Percentiles rank a stretch among this genome's conserved stretches.
Conservation (phyloP, 2,797 vertebrate species). For the Distichodus sexfasciatus region DNA sequence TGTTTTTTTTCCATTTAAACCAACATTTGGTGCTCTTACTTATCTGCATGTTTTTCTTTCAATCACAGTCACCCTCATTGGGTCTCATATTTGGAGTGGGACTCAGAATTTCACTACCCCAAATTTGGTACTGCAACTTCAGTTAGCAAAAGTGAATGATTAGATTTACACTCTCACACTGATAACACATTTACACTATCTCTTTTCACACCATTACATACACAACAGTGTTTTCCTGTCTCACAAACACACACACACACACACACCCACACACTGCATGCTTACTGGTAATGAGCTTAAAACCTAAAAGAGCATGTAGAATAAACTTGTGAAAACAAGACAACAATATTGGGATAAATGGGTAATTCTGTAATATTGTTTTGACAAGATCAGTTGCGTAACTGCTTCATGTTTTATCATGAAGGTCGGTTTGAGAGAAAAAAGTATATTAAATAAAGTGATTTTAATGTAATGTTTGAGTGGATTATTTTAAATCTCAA, state of each 20-base stretch:
- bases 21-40: background rate
- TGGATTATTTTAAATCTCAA: no score
- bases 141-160: no score
- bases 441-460: conserved; percentile 68
- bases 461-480: conserved; percentile 47
- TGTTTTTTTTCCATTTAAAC: background rate
- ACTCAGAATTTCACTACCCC: no score
- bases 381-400: background rate
- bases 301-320: background rate
- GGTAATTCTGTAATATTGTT: background rate
- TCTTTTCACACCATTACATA: background rate
- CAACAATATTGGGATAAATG: background rate
- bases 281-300: background rate
- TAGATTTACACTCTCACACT: no score
- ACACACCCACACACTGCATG: background rate
- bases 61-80: no score
- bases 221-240: background rate
- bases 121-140: no score
- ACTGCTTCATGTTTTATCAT: background rate
- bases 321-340: background rate
- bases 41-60: background rate
- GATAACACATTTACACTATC: no score
- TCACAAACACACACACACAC: no score
- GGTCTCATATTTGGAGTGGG: no score
- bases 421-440: conserved; percentile 41